A percentile compares a stretch with the other conserved stretches of the same genome.
phyloP scores from a whole-genome alignment of 2,113 vertebrate species.

The Eurypyga helias region DNA sequence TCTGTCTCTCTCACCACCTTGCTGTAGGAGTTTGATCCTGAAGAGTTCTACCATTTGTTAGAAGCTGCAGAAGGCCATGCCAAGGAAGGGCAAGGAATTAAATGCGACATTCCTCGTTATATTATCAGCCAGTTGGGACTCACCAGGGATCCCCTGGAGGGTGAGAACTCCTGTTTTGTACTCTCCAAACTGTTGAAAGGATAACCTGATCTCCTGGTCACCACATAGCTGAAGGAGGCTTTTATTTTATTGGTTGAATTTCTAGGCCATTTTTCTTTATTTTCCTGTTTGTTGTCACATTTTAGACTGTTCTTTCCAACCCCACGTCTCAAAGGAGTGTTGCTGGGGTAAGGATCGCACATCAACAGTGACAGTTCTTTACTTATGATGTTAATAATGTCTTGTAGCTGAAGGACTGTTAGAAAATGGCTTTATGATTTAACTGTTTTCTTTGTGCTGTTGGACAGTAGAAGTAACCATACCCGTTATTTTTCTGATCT shows the following conservation, averaged over 20 bases:
- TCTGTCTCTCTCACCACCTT: constrained; percentile 7
- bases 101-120: constrained; percentile 94
- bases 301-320: constrained; percentile 12
- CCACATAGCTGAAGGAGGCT: neutral
- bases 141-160: constrained; percentile 95
- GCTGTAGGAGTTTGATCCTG: constrained; percentile 95
- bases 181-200: neutral
- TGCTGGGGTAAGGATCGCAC: neutral
- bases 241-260: constrained; percentile 4
- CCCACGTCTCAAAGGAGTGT: neutral
- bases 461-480: neutral
- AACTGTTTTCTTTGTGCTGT: neutral
- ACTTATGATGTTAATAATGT: constrained; percentile 49
- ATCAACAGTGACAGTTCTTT: constrained; percentile 49
- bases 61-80: constrained; percentile 98
- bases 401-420: constrained; percentile 1
- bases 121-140: constrained; percentile 98
- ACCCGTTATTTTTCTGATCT: neutral
- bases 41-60: constrained; percentile 97
- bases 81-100: constrained; percentile 96
- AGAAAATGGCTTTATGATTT: constrained; percentile 7
- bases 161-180: constrained; percentile 70
- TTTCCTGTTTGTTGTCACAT: constrained; percentile 2
- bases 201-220: neutral
- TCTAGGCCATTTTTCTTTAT: neutral